These are phyloP conservation scores for Cervus canadensis DNA, from an alignment of 2,113 vertebrate genomes.

Conservation along the genomic window DNA sequence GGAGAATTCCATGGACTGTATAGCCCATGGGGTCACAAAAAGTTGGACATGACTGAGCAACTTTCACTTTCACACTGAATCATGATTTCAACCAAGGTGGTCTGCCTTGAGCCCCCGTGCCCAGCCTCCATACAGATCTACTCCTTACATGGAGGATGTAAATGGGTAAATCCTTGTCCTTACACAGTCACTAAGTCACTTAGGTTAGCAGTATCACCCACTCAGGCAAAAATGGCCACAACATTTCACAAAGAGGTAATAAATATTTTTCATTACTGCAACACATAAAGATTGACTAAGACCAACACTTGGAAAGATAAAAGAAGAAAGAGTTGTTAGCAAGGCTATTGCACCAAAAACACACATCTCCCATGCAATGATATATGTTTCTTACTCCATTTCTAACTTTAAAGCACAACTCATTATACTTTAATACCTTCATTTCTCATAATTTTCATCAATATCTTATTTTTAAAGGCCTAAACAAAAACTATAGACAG, in stretches of 20 bases:
- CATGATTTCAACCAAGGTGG: background rate
- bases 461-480: background rate
- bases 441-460: background rate
- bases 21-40: background rate
- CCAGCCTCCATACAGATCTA: accelerated
- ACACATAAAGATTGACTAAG: background rate
- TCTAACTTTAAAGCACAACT: background rate
- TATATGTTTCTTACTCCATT: background rate
- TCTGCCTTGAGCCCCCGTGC: background rate
- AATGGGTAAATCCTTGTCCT: background rate
- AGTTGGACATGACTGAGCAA: background rate
- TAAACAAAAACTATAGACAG: background rate
- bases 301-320: background rate
- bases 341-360: background rate
- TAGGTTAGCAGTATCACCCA: background rate
- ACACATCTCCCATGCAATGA: background rate
- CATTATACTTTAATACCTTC: background rate
- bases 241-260: background rate
- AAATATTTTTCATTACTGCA: background rate
- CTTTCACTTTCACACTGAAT: background rate
- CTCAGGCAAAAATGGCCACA: background rate
- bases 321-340: background rate
- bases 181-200: background rate
- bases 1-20: background rate
- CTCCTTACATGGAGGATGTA: background rate